These are phyloP conservation scores for Apodemus agrarius DNA, from an alignment of 2,797 vertebrate species.

Conservation along the genomic window DNA sequence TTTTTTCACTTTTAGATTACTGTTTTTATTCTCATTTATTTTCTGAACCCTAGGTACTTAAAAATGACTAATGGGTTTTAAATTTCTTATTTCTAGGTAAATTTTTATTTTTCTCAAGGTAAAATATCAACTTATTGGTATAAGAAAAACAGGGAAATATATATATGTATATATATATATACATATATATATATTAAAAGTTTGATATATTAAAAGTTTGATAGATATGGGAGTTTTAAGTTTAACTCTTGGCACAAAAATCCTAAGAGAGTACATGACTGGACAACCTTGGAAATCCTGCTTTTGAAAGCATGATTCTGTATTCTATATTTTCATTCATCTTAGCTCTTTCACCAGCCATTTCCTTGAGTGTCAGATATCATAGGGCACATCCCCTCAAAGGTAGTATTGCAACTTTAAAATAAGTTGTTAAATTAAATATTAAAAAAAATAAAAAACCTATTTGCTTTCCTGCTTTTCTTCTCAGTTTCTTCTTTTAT, in stretches of 20 bases:
- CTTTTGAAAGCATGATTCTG: background rate
- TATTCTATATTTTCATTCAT: background rate
- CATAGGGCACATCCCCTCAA: background rate
- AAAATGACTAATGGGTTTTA: background rate
- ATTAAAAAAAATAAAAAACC: background rate
- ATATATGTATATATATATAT: background rate
- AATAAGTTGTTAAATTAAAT: background rate
- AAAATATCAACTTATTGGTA: background rate
- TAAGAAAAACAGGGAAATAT: background rate
- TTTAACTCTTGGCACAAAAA: background rate
- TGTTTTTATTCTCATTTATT: slow-evolving; percentile 1
- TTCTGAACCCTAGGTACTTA: background rate
- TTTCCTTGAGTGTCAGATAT: background rate
- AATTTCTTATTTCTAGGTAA: background rate
- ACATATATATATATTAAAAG: too few species aligned
- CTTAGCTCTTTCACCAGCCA: background rate
- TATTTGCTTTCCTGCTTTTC: background rate
- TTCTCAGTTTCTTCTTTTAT: background rate
- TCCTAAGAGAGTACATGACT: background rate
- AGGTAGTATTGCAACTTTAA: background rate
- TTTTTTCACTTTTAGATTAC: background rate
- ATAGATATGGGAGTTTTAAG: background rate
- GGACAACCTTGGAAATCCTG: background rate
- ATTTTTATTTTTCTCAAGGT: background rate
- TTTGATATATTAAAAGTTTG: too few species aligned